Evolutionary conservation across 2,797 vertebrate genomes (phyloP), one percentile per base, ranked within the genome.

Genomic region (Poliocrania exsul): DNA sequence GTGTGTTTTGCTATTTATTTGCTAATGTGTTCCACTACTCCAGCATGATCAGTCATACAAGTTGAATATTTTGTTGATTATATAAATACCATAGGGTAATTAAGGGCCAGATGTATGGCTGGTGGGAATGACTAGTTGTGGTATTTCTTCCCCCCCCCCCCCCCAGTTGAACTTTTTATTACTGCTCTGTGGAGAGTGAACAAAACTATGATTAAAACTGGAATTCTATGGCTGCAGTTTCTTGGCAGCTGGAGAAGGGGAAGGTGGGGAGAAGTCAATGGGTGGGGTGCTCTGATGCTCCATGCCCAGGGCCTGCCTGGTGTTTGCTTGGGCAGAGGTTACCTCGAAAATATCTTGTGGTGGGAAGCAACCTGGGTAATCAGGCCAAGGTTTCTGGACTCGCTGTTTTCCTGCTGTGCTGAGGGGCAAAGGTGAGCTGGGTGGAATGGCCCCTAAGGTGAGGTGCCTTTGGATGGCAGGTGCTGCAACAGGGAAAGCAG

Each of bases 1-100:
- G 87, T 94, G 70, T 95, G 89, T 96, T 96, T 96, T 96, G 95
- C 93, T 90, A 86, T 95, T 97, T 97, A 96, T 97, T 97, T 97
- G 91, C 92, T 96, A 96, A 97, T 97, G 86, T 25, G 37, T 82
- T 91, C 72, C 90, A 83, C 90, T 90, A 71, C 94, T 96, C 67
- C 90, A 88, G 73, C 87, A 94, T 84, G 92, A 96, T 97, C 97
- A 95, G 74, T 93, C 91, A 94, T 71, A 96, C 46, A 82, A 96
- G 90, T 82, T 93, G 97, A 95, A 96, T 97, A 95, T 96, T 95
- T 97, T 82, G 75, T 91, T 93, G 47, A 95, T 96, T 96, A 96
- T 90, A 97, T 94, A 96, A 97, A 96, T 93, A 95, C 91, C 93
- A 65, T 65, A 61, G 77, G 81, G 90, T 97, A 97, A 97, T 96